Evolutionary conservation across 2,888 invertebrate species (phyloP).

Genomic region (Abrostola tripartita): DNA sequence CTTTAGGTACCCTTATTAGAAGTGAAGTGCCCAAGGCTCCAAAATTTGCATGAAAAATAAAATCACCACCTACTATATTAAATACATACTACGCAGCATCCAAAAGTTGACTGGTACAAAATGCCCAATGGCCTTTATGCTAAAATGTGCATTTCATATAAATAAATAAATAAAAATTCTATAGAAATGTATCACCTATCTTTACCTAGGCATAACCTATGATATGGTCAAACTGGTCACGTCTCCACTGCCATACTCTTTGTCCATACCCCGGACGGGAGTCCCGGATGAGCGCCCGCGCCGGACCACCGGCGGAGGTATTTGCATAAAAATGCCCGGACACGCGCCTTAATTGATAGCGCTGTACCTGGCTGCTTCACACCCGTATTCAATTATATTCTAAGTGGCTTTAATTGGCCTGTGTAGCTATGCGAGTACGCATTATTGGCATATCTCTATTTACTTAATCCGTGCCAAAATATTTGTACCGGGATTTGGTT

Average conservation of each 20-base stretch:
- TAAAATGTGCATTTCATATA: too few species aligned
- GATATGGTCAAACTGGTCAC: background rate
- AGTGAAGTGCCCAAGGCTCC: too few species aligned
- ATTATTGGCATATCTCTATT: constrained; percentile 18
- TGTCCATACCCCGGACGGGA: constrained; percentile 29
- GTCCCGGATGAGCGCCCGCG: constrained; percentile 17
- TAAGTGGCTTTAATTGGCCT: constrained; percentile 52
- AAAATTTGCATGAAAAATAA: too few species aligned
- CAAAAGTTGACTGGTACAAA: too few species aligned
- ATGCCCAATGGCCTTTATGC: too few species aligned
- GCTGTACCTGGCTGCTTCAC: constrained; percentile 39
- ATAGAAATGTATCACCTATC: constrained; percentile 1
- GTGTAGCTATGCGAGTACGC: constrained; percentile 38
- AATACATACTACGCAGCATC: too few species aligned
- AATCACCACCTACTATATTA: too few species aligned
- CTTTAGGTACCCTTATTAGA: too few species aligned
- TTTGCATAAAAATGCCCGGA: constrained; percentile 84
- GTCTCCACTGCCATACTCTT: constrained; percentile 17
- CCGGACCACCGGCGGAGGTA: constrained; percentile 60
- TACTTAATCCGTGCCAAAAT: background rate
- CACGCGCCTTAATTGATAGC: constrained; percentile 82
- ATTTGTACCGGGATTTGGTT: background rate
- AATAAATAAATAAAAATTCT: too few species aligned
- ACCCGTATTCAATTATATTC: constrained; percentile 52
- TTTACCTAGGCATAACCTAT: constrained; percentile 4